Evolutionary conservation across 92 coral and sea anemone species (phyloP), one percentile per base, ranked within the genome.

Genomic region (Porites cylindrica): DNA sequence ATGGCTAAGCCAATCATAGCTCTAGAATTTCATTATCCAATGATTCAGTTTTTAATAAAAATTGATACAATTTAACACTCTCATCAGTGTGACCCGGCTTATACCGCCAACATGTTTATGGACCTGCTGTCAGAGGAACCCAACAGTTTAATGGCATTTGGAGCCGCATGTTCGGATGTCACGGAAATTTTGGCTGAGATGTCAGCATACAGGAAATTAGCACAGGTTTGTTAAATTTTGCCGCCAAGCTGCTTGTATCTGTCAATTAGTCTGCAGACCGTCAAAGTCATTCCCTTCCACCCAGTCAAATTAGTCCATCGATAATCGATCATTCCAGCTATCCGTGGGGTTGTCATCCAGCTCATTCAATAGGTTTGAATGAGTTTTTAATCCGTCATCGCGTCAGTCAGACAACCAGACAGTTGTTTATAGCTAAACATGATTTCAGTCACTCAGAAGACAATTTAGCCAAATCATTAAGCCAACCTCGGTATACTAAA

Each of bases 111-210:
- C 82, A 89, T 90, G 91, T 95, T 95, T 72, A 95, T 95, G 96
- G 95, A 95, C 60, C 82, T 96, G 51, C 68, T 96, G 89, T 78
- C 86, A 47, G 91, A 95, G 17, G 82, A 91, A 52, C 94, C 96
- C 1, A 70, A 78, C 58, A 73, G 83, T 29, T 88, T 90, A 51
- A 92, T 91, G 82, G 53, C 93, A 6, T 90, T 95, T 38, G 99
- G 98, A 20, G 99, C 98, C 4, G 99, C 99, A 23, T 96, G 99
- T 85, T 96, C 99, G 72, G 96, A 93, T 53, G 96, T 95, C 82
- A 96, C 99, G 6, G 95, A 92, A 71, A 82, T 91, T 12, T 59
- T 95, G 64, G 99, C 99, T 7, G 94, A 92, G 82, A 86, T 96
- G 82, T 91, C 99, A 10, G 96, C 95, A 24, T 92, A 93, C 84